A percentile compares a stretch with the other conserved stretches of the same genome.
phyloP scores from a whole-genome alignment of 2,888 invertebrate genomes.

The Leucophenga maculata region DNA sequence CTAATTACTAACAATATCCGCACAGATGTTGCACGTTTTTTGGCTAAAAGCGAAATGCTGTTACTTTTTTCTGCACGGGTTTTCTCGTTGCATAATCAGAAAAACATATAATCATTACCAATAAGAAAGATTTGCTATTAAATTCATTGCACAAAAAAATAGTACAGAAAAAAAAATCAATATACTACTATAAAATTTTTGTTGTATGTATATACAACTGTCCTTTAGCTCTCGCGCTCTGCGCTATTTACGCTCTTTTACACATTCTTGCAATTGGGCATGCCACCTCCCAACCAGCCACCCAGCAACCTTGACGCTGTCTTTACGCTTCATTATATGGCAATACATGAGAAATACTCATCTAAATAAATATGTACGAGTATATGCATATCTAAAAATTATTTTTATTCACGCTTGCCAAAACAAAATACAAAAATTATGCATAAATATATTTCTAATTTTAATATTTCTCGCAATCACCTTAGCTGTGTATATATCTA shows the following conservation, averaged over 20 bases:
- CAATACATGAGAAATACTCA: background rate
- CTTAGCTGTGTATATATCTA: slow-evolving; percentile 22
- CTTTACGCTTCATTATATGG: background rate
- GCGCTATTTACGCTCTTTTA: background rate
- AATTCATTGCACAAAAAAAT: background rate
- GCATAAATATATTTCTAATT: slow-evolving; percentile 28
- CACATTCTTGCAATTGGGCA: background rate
- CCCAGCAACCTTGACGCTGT: slow-evolving; percentile 14
- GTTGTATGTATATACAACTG: background rate
- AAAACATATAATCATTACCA: background rate
- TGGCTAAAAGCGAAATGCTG: slow-evolving; percentile 43
- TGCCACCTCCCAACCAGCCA: background rate
- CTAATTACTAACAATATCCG: background rate
- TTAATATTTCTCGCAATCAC: slow-evolving; percentile 37
- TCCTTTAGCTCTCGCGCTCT: background rate
- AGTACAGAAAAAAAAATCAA: slow-evolving; percentile 46
- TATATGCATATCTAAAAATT: slow-evolving; percentile 18
- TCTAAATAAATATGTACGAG: too few relatives aligned
- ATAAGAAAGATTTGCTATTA: slow-evolving; percentile 17
- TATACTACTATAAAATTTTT: slow-evolving; percentile 28
- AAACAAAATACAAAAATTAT: background rate
- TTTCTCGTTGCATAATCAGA: slow-evolving; percentile 12
- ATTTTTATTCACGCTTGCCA: background rate
- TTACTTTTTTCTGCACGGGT: slow-evolving; percentile 10
- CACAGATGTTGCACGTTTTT: slow-evolving; percentile 38